Percentiles rank a stretch among this genome's conserved stretches.
phyloP scores from a whole-genome alignment of 1,140 invertebrate species.

The Scaptomyza pallida region DNA sequence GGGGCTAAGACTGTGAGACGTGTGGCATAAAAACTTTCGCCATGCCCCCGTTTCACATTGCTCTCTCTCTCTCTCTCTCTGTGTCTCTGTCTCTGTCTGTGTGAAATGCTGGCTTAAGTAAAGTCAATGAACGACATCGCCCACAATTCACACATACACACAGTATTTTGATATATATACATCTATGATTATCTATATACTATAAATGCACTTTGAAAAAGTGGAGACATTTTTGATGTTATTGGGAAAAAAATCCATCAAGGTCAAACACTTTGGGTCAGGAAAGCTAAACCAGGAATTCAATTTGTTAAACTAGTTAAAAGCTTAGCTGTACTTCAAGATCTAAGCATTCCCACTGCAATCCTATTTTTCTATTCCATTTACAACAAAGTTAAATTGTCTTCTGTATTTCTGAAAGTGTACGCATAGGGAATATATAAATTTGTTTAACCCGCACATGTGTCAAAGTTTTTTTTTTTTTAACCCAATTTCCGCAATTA shows the following conservation, averaged over 20 bases:
- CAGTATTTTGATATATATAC: conserved; percentile 2
- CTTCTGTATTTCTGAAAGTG: neutral
- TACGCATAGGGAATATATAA: conserved; percentile 43
- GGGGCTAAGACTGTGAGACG: conserved; percentile 44
- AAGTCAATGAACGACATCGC: conserved; percentile 72
- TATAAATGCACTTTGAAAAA: neutral
- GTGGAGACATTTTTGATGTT: too few relatives aligned
- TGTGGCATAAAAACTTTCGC: conserved; percentile 72
- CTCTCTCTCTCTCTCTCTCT: neutral
- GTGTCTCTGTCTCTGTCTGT: neutral
- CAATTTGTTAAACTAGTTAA: too few relatives aligned
- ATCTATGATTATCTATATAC: neutral
- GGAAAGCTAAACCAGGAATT: too few relatives aligned
- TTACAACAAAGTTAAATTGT: too few relatives aligned
- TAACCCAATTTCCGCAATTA: conserved; percentile 82
- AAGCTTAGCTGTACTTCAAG: too few relatives aligned
- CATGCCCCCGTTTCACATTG: conserved; percentile 58
- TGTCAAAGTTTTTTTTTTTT: conserved; percentile 81
- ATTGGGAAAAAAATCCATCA: neutral
- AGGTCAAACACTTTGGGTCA: neutral
- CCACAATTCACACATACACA: conserved; percentile 11
- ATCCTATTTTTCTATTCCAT: too few relatives aligned
- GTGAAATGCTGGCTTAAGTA: conserved; percentile 65
- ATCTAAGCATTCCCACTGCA: too few relatives aligned
- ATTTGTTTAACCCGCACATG: conserved; percentile 81